Evolutionary conservation across 2,888 invertebrate genomes (phyloP).

Genomic region (Ectobius pallidus): DNA sequence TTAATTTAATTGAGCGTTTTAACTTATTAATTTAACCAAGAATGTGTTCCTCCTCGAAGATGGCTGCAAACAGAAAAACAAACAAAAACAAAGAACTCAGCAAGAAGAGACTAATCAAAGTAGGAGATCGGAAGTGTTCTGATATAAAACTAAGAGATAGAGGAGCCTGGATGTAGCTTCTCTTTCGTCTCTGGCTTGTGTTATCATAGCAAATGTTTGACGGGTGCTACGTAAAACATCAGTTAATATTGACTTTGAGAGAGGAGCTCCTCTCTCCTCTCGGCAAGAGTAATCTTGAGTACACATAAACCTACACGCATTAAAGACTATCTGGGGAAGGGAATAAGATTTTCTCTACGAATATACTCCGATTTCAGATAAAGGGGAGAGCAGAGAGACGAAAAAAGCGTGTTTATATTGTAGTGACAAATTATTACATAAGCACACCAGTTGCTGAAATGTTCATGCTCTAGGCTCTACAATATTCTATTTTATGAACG

Average conservation of each 20-base stretch:
- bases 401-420: no score
- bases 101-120: background rate
- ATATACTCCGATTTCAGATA: no score
- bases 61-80: no score
- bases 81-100: no score
- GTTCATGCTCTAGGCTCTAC: no score
- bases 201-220: constrained; percentile 41
- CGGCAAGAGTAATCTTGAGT: constrained; percentile 32
- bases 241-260: constrained; percentile 40
- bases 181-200: constrained; percentile 20
- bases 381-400: no score
- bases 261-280: background rate
- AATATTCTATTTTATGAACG: no score
- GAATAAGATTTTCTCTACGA: background rate
- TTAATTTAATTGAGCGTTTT: no score
- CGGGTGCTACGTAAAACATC: constrained; percentile 36
- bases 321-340: background rate
- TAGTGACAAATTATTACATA: no score
- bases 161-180: background rate
- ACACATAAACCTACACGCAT: constrained; percentile 21
- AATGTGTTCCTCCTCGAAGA: no score
- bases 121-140: background rate
- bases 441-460: no score
- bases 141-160: background rate
- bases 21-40: no score